These are phyloP conservation scores for Buteo buteo DNA, from an alignment of 2,113 vertebrate species.

Conservation along the genomic window DNA sequence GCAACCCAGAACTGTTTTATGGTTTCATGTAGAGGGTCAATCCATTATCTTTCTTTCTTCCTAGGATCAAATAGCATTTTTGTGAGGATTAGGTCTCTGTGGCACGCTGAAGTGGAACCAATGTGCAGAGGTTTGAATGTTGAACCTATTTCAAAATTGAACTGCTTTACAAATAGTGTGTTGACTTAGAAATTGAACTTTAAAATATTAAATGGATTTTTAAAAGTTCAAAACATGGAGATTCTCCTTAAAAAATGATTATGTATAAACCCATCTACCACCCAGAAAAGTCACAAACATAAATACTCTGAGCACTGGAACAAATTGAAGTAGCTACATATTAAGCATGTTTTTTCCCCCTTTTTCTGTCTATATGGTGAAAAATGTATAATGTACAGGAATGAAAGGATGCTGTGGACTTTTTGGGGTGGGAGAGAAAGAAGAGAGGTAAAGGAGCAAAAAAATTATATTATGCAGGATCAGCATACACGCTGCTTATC, in stretches of 20 bases:
- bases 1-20: constrained; percentile 62
- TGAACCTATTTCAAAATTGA: constrained; percentile 66
- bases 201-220: constrained; percentile 60
- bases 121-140: constrained; percentile 37
- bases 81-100: constrained; percentile 62
- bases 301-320: neutral
- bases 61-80: constrained; percentile 73
- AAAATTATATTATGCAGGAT: neutral
- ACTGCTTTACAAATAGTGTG: constrained; percentile 39
- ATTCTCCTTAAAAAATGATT: constrained; percentile 14
- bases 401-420: neutral
- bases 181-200: constrained; percentile 63
- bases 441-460: neutral
- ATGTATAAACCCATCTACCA: neutral
- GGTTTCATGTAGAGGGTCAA: constrained; percentile 66
- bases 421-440: neutral
- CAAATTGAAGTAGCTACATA: neutral
- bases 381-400: neutral
- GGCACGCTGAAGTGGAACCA: constrained; percentile 45
- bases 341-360: neutral
- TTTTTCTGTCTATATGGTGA: neutral
- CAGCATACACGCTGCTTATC: neutral
- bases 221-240: constrained; percentile 47
- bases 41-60: constrained; percentile 68
- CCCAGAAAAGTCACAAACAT: neutral